phyloP scores from a whole-genome alignment of 2,113 vertebrate species.

The Stegostoma tigrinum region DNA sequence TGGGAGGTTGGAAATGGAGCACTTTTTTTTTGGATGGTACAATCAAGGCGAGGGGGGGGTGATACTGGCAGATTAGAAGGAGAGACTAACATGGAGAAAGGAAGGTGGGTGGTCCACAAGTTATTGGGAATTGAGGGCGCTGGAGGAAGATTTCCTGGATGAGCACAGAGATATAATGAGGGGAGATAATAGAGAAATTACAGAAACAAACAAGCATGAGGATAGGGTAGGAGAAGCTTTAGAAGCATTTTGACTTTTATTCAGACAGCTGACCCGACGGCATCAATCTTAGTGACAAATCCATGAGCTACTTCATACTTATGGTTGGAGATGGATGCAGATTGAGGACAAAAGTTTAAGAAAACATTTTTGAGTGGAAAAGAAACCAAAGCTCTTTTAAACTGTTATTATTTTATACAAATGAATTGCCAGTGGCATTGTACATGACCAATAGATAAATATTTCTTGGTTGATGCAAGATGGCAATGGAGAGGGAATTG shows the following conservation, averaged over 20 bases:
- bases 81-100: neutral
- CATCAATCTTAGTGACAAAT: too few relatives aligned
- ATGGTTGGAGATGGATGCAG: too few relatives aligned
- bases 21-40: too few relatives aligned
- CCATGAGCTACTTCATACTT: too few relatives aligned
- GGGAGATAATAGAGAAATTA: neutral
- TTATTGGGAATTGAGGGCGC: neutral
- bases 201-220: neutral
- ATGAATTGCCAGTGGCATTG: neutral
- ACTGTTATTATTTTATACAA: neutral
- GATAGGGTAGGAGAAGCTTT: neutral
- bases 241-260: neutral
- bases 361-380: too few relatives aligned
- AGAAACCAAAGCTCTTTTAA: too few relatives aligned
- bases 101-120: neutral
- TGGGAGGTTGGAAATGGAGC: neutral
- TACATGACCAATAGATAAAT: neutral
- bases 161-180: neutral
- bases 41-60: neutral
- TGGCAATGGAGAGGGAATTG: neutral
- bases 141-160: neutral
- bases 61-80: neutral
- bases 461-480: neutral
- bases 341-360: too few relatives aligned
- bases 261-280: too few relatives aligned